A percentile compares a stretch with the other conserved stretches of the same genome.
Conservation (phyloP, 2,888 invertebrate genomes). For the Dinocampus coccinellae region DNA sequence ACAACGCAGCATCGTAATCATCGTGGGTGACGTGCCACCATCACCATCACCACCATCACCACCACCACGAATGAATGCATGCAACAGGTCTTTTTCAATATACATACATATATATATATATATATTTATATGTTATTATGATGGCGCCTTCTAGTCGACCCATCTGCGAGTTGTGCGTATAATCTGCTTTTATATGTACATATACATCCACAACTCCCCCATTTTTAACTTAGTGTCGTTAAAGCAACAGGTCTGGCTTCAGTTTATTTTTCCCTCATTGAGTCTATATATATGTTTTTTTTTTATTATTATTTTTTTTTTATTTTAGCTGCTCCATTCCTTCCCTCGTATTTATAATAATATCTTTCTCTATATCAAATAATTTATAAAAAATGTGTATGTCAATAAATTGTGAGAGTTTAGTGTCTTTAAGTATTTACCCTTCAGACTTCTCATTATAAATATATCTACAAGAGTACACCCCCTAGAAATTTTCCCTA, state of each 20-base stretch:
- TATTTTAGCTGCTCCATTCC: background rate
- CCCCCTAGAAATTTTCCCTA: background rate
- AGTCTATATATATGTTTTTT: background rate
- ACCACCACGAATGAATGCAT: background rate
- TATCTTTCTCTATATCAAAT: background rate
- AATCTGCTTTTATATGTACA: conserved; percentile 8
- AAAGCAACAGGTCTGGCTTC: conserved; percentile 14
- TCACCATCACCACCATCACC: background rate
- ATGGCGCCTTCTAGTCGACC: conserved; percentile 4
- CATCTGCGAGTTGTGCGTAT: conserved; percentile 2
- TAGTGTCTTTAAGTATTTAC: background rate
- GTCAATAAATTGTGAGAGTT: background rate
- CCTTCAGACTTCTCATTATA: background rate
- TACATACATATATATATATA: background rate
- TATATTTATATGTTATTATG: background rate
- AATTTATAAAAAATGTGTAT: conserved; percentile 3
- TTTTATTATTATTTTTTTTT: too few species aligned
- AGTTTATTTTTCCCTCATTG: conserved; percentile 3
- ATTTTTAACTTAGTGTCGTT: background rate
- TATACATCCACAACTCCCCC: background rate
- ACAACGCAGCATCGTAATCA: background rate
- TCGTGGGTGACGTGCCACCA: conserved; percentile 30
- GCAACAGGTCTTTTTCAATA: conserved; percentile 10
- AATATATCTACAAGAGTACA: background rate
- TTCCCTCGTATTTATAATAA: background rate